Conservation (phyloP, 2,113 vertebrate species). For the Diphyllodes magnificus region DNA sequence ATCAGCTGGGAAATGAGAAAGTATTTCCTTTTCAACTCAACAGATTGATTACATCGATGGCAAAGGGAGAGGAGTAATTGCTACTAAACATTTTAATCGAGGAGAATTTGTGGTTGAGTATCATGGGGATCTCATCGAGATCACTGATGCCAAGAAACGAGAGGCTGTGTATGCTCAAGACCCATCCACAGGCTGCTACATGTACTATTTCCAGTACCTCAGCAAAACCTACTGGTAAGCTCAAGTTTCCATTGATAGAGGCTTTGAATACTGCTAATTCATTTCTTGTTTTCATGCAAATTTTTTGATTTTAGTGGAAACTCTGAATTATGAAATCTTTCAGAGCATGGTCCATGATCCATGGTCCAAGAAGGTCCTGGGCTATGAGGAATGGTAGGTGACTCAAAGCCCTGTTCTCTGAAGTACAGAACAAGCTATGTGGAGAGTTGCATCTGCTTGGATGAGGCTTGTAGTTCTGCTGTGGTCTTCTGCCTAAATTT, state of each 20-base stretch:
- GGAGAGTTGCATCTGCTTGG: not conserved
- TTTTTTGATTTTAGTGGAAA: not conserved
- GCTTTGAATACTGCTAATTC: not conserved
- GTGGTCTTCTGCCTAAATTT: not conserved
- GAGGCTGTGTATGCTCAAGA: slow-evolving; percentile 86
- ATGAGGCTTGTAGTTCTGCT: not conserved
- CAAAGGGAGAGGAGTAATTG: slow-evolving; percentile 90
- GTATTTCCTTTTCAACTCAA: not conserved
- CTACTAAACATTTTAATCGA: slow-evolving; percentile 85
- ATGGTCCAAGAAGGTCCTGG: not conserved
- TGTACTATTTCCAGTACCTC: slow-evolving; percentile 96
- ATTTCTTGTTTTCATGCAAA: not conserved
- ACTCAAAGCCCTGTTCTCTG: not conserved
- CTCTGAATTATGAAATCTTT: not conserved
- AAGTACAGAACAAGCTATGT: not conserved
- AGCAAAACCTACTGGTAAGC: slow-evolving; percentile 92
- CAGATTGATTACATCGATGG: slow-evolving; percentile 88
- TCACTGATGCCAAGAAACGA: slow-evolving; percentile 82
- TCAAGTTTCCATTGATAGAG: not conserved
- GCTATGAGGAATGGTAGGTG: not conserved
- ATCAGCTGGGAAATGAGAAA: not conserved
- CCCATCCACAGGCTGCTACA: slow-evolving; percentile 92
- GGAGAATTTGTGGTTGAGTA: slow-evolving; percentile 97
- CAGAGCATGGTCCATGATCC: not conserved
- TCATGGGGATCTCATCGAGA: slow-evolving; percentile 92